phyloP scores from a whole-genome alignment of 1,140 invertebrate species.

The Temnothorax nylanderi region DNA sequence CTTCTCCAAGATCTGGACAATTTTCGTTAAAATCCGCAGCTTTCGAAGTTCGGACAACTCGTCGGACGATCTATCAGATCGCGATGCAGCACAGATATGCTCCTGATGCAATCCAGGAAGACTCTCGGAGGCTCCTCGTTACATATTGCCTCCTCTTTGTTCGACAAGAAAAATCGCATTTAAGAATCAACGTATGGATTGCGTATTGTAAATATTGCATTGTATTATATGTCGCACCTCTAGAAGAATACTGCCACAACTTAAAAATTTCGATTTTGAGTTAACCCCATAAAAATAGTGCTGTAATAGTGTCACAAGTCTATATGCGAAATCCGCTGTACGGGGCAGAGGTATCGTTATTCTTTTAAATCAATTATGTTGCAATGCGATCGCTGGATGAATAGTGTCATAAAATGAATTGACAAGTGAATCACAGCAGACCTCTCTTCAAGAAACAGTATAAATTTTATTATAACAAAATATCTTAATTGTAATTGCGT shows the following conservation, averaged over 20 bases:
- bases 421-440: no score
- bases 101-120: conserved; percentile 21
- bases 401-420: no score
- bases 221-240: not conserved
- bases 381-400: no score
- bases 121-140: conserved; percentile 62
- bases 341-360: no score
- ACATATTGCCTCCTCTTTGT: conserved; percentile 56
- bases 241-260: no score
- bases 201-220: not conserved
- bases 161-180: conserved; percentile 79
- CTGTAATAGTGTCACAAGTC: no score
- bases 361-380: no score
- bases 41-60: not conserved
- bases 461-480: no score
- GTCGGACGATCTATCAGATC: not conserved
- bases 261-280: no score
- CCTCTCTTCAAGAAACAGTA: no score
- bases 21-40: not conserved
- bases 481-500: no score
- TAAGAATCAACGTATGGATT: conserved; percentile 52
- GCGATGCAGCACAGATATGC: conserved; percentile 34
- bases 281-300: no score
- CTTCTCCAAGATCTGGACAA: not conserved
- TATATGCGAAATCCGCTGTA: not conserved